A percentile compares a stretch with the other conserved stretches of the same genome.
These are phyloP conservation scores for Falco concolor DNA, from an alignment of 2,797 vertebrate genomes.

Conservation along the genomic window DNA sequence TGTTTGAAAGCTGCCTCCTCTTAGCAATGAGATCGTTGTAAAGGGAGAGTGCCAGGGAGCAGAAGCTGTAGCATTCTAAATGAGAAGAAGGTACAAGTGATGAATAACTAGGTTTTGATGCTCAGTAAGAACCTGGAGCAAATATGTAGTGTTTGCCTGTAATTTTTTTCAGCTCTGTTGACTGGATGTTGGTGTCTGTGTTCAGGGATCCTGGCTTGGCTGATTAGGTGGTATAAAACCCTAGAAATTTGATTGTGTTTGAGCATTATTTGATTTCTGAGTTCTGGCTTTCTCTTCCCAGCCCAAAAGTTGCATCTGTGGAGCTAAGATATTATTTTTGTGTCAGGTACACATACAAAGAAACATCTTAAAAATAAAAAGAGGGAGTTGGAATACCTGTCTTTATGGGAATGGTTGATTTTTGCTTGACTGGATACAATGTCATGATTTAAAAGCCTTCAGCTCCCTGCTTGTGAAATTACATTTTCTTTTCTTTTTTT, in stretches of 20 bases:
- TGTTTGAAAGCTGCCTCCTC: neutral
- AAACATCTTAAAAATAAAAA: neutral
- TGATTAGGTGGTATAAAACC: neutral
- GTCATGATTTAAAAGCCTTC: neutral
- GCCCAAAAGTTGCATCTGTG: neutral
- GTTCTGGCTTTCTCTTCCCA: neutral
- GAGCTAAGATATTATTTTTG: neutral
- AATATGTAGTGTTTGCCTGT: neutral
- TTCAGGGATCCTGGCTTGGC: neutral
- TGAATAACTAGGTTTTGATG: neutral
- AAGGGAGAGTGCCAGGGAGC: neutral
- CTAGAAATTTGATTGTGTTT: neutral
- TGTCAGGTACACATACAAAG: neutral
- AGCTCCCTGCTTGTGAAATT: neutral
- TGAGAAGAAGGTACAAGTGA: neutral
- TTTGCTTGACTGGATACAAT: neutral
- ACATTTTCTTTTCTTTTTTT: neutral
- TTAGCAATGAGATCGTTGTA: neutral
- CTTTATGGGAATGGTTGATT: neutral
- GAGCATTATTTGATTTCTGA: neutral
- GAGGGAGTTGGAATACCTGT: neutral
- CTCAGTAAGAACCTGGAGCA: neutral
- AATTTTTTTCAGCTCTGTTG: neutral
- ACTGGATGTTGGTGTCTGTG: neutral
- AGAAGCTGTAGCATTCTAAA: neutral